Conservation (phyloP, 2,888 invertebrate genomes). For the Noctua janthina region DNA sequence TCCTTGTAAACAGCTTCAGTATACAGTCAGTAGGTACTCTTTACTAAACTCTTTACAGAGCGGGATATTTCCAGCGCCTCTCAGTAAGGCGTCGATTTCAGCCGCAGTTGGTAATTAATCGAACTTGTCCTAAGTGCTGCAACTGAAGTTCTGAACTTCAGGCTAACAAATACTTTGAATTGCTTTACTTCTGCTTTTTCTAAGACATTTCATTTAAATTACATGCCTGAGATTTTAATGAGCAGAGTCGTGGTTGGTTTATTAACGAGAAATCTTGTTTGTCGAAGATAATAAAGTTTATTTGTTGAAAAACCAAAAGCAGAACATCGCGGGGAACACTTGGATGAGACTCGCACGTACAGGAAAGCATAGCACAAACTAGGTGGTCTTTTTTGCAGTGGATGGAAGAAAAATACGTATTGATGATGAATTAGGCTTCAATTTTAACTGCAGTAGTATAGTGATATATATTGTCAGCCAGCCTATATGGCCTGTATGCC, state of each 20-base stretch:
- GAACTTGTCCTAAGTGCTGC: slow-evolving; percentile 55
- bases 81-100: slow-evolving; percentile 45
- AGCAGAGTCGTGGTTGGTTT: slow-evolving; percentile 18
- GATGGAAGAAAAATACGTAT: background rate
- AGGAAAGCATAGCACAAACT: background rate
- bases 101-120: slow-evolving; percentile 59
- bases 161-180: slow-evolving; percentile 47
- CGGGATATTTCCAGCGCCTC: background rate
- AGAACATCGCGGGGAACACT: background rate
- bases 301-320: background rate
- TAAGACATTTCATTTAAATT: slow-evolving; percentile 51
- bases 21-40: background rate
- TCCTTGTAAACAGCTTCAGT: slow-evolving; percentile 6
- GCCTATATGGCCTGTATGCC: too few relatives aligned
- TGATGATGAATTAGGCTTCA: background rate
- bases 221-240: slow-evolving; percentile 39
- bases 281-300: slow-evolving; percentile 17
- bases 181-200: slow-evolving; percentile 46
- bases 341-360: background rate
- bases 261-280: slow-evolving; percentile 4
- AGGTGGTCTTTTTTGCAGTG: background rate
- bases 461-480: too few relatives aligned
- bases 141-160: slow-evolving; percentile 43
- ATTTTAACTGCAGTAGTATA: background rate
- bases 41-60: slow-evolving; percentile 28